phyloP scores from a whole-genome alignment of 2,113 vertebrate genomes.

The Tachuris rubrigastra region DNA sequence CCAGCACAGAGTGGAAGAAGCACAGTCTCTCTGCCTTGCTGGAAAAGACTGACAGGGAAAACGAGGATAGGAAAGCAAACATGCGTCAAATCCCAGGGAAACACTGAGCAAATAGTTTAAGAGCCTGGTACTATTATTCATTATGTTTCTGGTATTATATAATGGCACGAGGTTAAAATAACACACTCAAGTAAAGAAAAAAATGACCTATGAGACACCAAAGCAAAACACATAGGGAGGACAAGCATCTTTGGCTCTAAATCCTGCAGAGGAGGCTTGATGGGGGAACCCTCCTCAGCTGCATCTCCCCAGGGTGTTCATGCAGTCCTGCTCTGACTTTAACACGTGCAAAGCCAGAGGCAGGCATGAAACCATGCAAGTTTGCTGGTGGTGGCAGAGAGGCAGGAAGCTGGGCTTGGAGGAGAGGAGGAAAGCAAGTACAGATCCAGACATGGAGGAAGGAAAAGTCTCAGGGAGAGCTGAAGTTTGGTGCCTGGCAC shows the following conservation, averaged over 20 bases:
- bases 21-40: neutral
- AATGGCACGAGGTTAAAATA: constrained; percentile 51
- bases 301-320: neutral
- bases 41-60: neutral
- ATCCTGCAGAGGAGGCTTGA: neutral
- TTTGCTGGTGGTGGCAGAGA: neutral
- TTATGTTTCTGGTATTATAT: constrained; percentile 9
- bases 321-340: neutral
- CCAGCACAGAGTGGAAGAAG: neutral
- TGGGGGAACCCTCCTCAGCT: neutral
- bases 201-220: neutral
- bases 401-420: neutral
- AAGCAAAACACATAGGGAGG: constrained; percentile 14
- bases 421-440: neutral
- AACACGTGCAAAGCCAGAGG: neutral
- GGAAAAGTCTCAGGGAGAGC: neutral
- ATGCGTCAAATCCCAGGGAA: constrained; percentile 8
- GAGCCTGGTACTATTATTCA: constrained; percentile 36
- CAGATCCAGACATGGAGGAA: neutral
- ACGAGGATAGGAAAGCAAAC: neutral
- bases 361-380: fast-evolving
- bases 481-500: neutral
- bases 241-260: constrained; percentile 11
- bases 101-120: constrained; percentile 8
- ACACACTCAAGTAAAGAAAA: constrained; percentile 10